Base-by-base conservation (phyloP, 2,797 vertebrate genomes). In the Pipistrellus kuhlii region DNA sequence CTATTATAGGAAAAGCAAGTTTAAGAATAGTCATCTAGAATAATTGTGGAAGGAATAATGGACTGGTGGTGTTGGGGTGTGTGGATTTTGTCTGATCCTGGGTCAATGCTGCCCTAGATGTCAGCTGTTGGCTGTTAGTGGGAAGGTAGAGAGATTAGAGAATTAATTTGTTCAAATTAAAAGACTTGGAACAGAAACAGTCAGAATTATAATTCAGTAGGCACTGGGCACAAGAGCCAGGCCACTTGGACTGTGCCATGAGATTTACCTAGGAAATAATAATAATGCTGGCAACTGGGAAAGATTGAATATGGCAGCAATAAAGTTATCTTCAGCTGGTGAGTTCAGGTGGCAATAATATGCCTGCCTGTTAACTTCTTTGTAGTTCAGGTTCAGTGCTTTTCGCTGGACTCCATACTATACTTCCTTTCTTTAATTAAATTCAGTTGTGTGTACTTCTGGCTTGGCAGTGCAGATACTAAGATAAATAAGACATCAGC, bases 1-100 rank as follows among this genome's bases (percentile, higher is more conserved):
- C 71, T 89, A 21, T 38, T 59, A 44, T 1, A 77, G 38, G 17
- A 94, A 93, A 91, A 44, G 57, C 21, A 77, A 71, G 35, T 59
- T 53, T 80, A 94, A 86, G 27, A 53, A 53, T 15, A 66, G 6
- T 69, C 5, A 35, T 35, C 20, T 76, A 69, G 44, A 69, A 59
- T 82, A 62, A 46, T 23, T 55, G 1, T 41, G 38, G 38, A 87
- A 27, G 44, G 11, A 20, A 9, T 46, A 51, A 48, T 27, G 35
- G 13, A 46, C 57, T 82, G 6, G 2, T 44, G 20, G 38, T 46
- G 44, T 6, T 35, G 13, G 2, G 6, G 12, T 46, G 20, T n/a
- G 27, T 73, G 59, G 27, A 17, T 78, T 88, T 23, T 32, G 3
- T 83, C 11, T 83, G 30, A 17, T 77, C 23, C 30, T 66, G 48